Evolutionary conservation across 2,797 vertebrate genomes (phyloP), one percentile per base, ranked within the genome.

Genomic region (Lacerta viridis): DNA sequence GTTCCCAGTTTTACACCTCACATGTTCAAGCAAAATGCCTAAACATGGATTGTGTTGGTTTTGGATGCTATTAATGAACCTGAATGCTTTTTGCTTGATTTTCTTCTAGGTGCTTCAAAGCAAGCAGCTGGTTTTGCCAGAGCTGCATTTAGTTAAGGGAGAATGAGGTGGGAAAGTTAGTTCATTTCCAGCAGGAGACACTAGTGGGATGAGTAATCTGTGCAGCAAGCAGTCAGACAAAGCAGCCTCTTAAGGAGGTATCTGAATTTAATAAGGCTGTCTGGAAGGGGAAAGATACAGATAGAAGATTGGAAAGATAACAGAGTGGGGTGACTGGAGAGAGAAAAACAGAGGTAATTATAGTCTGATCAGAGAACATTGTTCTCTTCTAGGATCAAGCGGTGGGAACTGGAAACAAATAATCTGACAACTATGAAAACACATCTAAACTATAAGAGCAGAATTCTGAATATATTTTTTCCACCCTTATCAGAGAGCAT

Each of bases 251-350:
- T 87, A 93, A 89, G 86, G 1, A 85, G 41, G 88, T 84, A 5
- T 61, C 76, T 91, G 90, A 90, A 95, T 93, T 94, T 94, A 94
- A 95, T 94, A 93, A 92, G 90, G 83, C 61, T 95, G 87, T 90
- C 92, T 88, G 74, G 77, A 90, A 87, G 76, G 50, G 61, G 71
- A 88, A 66, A 66, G 43, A 92, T 85, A 55, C 66, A 87, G 33
- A n/a, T 76, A 85, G 64, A 90, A 90, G 84, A 93, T 95, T 88
- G 68, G 20, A 64, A 79, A 89, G 93, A 94, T 95, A 93, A 92
- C 86, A 88, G 55, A 86, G 55, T 6, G 20, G 59, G 59, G 18
- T 61, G 59, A 43, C 10, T 75, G 85, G 85, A 92, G 78, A 13
- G 29, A 91, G 83, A 72, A 80, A 77, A 69, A 93, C 68, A 89